These are phyloP conservation scores for Ovis aries DNA, from an alignment of 2,113 vertebrate genomes.

Conservation along the genomic window ARS-UI_Ramb_v3.0 NC_056060.1:77645501-77646000, in stretches of 20 bases:
- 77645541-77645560: neutral
- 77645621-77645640: neutral
- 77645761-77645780: neutral
- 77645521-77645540: conserved; percentile 23
- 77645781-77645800: neutral
- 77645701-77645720: neutral
- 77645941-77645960: neutral
- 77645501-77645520: conserved; percentile 26
- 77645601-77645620: neutral
- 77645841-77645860: neutral
- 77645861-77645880: neutral
- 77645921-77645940: neutral
- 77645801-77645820: neutral
- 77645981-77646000: neutral
- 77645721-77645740: neutral
- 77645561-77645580: neutral
- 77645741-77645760: neutral
- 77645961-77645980: neutral
- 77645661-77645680: neutral
- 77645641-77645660: neutral
- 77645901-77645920: neutral
- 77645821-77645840: neutral
- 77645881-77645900: neutral
- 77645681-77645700: neutral
- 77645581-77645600: neutral